These are phyloP conservation scores for Gobius niger DNA, from an alignment of 2,113 vertebrate genomes.

Conservation along the genomic window DNA sequence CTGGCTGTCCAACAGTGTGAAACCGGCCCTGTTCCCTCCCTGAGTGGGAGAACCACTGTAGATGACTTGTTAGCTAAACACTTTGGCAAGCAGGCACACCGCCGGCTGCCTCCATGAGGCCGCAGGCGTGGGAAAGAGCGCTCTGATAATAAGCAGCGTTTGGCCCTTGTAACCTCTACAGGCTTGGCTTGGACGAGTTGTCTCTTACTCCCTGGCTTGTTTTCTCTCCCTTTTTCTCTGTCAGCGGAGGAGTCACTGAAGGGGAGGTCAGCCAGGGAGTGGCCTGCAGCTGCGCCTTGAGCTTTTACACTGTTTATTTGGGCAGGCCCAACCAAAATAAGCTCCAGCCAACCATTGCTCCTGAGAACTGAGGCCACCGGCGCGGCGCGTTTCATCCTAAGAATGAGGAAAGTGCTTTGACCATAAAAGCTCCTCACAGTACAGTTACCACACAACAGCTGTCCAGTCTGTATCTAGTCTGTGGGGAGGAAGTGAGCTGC, in stretches of 20 bases:
- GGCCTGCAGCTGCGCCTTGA: constrained; percentile 68
- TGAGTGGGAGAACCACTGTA: constrained; percentile 55
- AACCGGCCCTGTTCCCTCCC: constrained; percentile 32
- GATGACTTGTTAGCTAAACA: constrained; percentile 66
- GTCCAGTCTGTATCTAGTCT: constrained; percentile 44
- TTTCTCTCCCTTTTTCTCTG: constrained; percentile 55
- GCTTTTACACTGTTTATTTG: constrained; percentile 75
- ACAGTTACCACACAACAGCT: constrained; percentile 61
- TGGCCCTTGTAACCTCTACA: constrained; percentile 65
- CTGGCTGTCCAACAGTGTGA: constrained; percentile 50
- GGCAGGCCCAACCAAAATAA: constrained; percentile 78
- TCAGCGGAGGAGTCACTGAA: constrained; percentile 59
- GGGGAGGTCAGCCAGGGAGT: constrained; percentile 68
- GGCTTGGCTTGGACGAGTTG: constrained; percentile 55
- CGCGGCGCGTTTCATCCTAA: constrained; percentile 68
- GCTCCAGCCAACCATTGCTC: constrained; percentile 70
- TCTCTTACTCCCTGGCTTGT: constrained; percentile 59
- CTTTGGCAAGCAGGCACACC: constrained; percentile 63
- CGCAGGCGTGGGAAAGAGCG: constrained; percentile 76
- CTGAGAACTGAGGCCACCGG: constrained; percentile 64
- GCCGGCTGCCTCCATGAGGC: constrained; percentile 63
- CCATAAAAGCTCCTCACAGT: constrained; percentile 42
- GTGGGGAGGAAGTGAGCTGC: constrained; percentile 47
- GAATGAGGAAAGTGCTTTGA: constrained; percentile 63
- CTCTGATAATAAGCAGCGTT: constrained; percentile 75